Evolutionary conservation across 2,888 invertebrate genomes (phyloP), one percentile per base, ranked within the genome.

Genomic region (Yponomeuta cagnagella): DNA sequence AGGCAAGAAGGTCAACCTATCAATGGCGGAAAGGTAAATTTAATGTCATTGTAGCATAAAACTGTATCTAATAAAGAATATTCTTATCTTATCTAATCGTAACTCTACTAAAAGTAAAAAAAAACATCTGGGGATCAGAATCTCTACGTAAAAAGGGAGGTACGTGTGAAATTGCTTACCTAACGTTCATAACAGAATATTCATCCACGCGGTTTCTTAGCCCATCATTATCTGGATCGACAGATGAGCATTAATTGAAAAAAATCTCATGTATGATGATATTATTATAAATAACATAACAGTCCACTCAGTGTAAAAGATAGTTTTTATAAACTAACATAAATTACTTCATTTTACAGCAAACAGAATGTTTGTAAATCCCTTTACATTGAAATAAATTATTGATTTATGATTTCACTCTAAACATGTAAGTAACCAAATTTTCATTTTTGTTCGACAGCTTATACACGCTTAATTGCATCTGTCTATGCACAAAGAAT

Each of bases 1-100:
- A n/a, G 43, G 70, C 64, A 64, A 65, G 66, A 33, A 65, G 12
- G 12, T 33, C n/a, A 31, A 70, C 10, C 69, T 52, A 63, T n/a
- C 67, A 70, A 15, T 12, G 15, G 15, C 12, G 52, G 52, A 58
- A 58, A 58, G 12, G 52, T 15, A 58, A 58, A 58, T 58, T 43
- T 43, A 43, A 43, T 43, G 43, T 43, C 43, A 5, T 43, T 43
- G 43, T 43, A 43, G 43, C 2, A 5, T 43, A 43, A 43, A 43
- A 43, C 5, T 43, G 6, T 8, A 43, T 43, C 6, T 43, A 43
- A 43, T 43, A 43, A 43, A 0, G 8, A 43, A 43, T 37, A 37
- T 37, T 37, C 37, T 37, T 37, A 52, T 58, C 52, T 58, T 31
- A 23, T 30, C 65, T 30, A 65, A 65, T 10, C 33, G 30, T 30